These are phyloP conservation scores for Neotoma lepida DNA, from an alignment of 2,113 vertebrate species.

Conservation along the genomic window DNA sequence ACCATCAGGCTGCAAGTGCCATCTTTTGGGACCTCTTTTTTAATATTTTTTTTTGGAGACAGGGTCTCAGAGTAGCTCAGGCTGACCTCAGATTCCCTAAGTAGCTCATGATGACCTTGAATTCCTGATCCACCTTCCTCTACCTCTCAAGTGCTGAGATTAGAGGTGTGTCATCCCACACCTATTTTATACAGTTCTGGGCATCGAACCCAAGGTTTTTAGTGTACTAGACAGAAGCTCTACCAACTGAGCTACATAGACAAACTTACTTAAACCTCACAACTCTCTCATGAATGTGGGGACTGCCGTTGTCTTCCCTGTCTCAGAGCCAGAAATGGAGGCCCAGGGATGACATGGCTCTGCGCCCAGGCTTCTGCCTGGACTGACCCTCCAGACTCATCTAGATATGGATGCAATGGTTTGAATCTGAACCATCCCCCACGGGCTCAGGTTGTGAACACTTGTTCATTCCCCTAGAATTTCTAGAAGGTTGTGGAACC, in stretches of 20 bases:
- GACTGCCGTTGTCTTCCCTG: fast-evolving
- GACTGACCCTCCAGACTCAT: background rate
- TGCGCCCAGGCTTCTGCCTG: fast-evolving
- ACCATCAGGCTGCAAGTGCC: no score
- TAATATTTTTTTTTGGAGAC: background rate
- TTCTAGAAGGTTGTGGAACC: background rate
- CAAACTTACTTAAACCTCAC: background rate
- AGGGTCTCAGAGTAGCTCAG: background rate
- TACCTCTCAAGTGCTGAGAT: background rate
- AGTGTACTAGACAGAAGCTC: no score
- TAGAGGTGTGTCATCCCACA: background rate
- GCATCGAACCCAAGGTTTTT: background rate
- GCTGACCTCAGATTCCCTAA: background rate
- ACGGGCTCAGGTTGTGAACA: background rate
- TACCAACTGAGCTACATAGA: background rate
- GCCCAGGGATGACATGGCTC: background rate
- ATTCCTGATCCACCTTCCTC: background rate
- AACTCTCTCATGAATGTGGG: background rate
- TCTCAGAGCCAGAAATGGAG: background rate
- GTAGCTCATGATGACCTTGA: background rate
- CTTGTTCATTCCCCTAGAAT: background rate
- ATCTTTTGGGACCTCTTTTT: background rate
- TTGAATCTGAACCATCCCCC: background rate
- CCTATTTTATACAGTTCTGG: background rate
- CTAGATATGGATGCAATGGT: background rate